These are phyloP conservation scores for Acanthiza pusilla DNA, from an alignment of 2,797 vertebrate species.

Conservation along the genomic window DNA sequence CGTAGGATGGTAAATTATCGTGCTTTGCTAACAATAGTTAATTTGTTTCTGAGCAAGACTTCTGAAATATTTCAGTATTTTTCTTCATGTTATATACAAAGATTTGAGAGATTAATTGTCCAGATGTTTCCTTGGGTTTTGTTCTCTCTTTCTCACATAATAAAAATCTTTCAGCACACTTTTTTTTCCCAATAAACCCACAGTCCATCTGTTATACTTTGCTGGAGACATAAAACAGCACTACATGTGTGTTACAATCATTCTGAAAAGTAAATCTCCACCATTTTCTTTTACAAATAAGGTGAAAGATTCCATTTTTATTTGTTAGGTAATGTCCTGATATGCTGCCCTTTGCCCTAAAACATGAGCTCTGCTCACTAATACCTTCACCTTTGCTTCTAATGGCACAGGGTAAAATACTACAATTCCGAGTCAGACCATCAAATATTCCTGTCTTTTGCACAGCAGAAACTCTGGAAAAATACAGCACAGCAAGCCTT, in stretches of 20 bases:
- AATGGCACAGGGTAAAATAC: neutral
- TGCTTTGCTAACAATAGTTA: constrained; percentile 31
- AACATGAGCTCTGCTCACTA: constrained; percentile 19
- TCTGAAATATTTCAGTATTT: constrained; percentile 47
- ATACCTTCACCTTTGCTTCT: constrained; percentile 37
- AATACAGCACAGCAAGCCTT: neutral
- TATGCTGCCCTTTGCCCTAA: constrained; percentile 9
- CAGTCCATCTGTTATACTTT: constrained; percentile 72
- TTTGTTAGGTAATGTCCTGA: constrained; percentile 42
- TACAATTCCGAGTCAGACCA: neutral
- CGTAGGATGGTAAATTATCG: constrained; percentile 51
- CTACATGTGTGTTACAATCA: constrained; percentile 38
- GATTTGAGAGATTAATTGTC: constrained; percentile 79
- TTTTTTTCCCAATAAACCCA: constrained; percentile 70
- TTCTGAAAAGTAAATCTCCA: constrained; percentile 47
- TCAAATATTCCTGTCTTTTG: constrained; percentile 13
- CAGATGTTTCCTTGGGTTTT: constrained; percentile 86
- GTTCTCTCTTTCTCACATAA: constrained; percentile 85
- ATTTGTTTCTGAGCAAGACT: constrained; percentile 28
- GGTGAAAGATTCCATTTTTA: constrained; percentile 51
- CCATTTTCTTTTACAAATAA: constrained; percentile 39
- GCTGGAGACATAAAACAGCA: constrained; percentile 55
- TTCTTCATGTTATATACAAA: constrained; percentile 38
- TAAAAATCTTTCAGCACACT: constrained; percentile 73
- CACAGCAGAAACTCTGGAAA: neutral